A percentile compares a stretch with the other conserved stretches of the same genome.
Conservation (phyloP, 2,888 invertebrate genomes). For the Drosophila hamatofila region DNA sequence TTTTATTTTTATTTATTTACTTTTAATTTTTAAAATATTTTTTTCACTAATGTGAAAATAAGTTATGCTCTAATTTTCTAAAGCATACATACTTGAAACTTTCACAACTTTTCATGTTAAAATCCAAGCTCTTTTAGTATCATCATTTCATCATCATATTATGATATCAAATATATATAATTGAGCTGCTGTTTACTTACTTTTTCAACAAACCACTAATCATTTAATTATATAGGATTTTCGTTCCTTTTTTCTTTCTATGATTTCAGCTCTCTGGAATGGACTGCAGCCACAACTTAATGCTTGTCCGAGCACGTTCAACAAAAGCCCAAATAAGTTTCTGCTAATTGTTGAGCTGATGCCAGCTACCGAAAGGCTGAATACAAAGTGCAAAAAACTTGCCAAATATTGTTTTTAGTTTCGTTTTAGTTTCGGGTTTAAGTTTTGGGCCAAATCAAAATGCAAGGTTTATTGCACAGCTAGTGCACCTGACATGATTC, state of each 20-base stretch:
- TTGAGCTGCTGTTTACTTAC: background rate
- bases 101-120: too few species aligned
- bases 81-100: too few species aligned
- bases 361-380: constrained; percentile 17
- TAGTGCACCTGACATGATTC: constrained; percentile 23
- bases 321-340: constrained; percentile 21
- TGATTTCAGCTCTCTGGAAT: background rate
- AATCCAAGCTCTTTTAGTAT: too few species aligned
- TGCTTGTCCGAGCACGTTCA: constrained; percentile 17
- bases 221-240: background rate
- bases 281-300: background rate
- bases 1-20: too few species aligned
- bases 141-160: too few species aligned
- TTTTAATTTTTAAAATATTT: too few species aligned
- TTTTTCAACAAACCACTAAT: background rate
- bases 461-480: constrained; percentile 40
- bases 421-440: constrained; percentile 26
- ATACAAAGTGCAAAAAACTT: constrained; percentile 44
- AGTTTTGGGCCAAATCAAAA: constrained; percentile 35
- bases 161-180: background rate
- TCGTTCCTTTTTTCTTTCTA: background rate
- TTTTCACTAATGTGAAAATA: too few species aligned
- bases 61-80: too few species aligned
- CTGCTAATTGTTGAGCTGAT: constrained; percentile 48
- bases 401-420: constrained; percentile 47